These are phyloP conservation scores for Oreochromis spilurus DNA, from an alignment of 2,113 vertebrate species.

Conservation along the genomic window DNA sequence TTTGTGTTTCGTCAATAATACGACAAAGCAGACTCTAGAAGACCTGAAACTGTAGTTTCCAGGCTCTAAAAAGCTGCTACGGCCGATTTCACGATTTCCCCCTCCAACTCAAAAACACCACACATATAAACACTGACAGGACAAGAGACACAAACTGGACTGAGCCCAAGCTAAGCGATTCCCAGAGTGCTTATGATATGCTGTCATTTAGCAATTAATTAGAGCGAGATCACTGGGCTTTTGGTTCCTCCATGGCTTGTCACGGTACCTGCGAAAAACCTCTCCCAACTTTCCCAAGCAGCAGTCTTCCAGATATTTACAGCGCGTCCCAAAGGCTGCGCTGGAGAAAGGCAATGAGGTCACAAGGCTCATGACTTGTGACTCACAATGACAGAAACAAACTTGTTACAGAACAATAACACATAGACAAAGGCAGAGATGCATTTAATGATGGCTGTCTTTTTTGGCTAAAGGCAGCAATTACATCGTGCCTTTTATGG, in stretches of 20 bases:
- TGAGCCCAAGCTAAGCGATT: not conserved
- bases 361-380: not conserved
- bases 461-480: not conserved
- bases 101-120: not conserved
- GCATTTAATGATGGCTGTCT: not conserved
- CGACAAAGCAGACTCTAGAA: not conserved
- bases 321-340: not conserved
- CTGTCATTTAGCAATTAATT: conserved; percentile 2
- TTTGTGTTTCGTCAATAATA: not conserved
- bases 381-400: not conserved
- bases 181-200: not conserved
- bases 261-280: not conserved
- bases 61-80: not conserved
- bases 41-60: not conserved
- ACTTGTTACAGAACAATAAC: not conserved
- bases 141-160: not conserved
- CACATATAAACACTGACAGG: not conserved
- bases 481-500: not conserved
- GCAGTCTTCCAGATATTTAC: conserved; percentile 1
- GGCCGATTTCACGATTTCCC: not conserved
- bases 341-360: not conserved
- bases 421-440: not conserved
- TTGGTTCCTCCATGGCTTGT: not conserved
- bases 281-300: not conserved
- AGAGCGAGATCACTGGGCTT: not conserved